phyloP scores from a whole-genome alignment of 2,113 vertebrate genomes.

The Danio rerio region GRCz12tu NC_133182.1:42463501-42464000 shows the following conservation, averaged over 20 bases:
- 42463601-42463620: background rate
- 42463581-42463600: too few species aligned
- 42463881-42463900: constrained; percentile 1
- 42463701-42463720: background rate
- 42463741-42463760: background rate
- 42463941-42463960: constrained; percentile 16
- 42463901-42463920: constrained; percentile 6
- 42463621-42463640: background rate
- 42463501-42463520: too few species aligned
- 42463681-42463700: background rate
- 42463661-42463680: background rate
- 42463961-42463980: background rate
- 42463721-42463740: background rate
- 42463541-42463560: too few species aligned
- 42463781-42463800: background rate
- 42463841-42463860: background rate
- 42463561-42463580: too few species aligned
- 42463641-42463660: background rate
- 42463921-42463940: background rate
- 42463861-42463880: constrained; percentile 6
- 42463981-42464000: background rate
- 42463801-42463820: constrained; percentile 43
- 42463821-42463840: constrained; percentile 41
- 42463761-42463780: constrained; percentile 49
- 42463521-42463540: too few species aligned